Percentiles rank a stretch among this genome's conserved stretches.
phyloP scores from a whole-genome alignment of 2,888 invertebrate species.

The Tholera decimalis region DNA sequence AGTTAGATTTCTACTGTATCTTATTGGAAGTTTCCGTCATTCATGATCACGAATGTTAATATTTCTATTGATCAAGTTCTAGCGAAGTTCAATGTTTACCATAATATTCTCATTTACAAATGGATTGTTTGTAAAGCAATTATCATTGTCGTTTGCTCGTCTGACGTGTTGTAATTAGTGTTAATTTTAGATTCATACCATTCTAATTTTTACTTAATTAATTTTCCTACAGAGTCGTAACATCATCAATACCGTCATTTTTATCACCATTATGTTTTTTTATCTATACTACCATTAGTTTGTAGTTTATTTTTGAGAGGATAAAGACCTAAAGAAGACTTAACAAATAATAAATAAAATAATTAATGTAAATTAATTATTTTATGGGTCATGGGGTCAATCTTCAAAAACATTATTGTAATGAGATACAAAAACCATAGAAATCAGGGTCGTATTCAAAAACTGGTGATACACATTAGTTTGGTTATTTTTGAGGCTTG shows the following conservation, averaged over 20 bases:
- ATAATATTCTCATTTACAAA: neutral
- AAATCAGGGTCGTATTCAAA: constrained; percentile 11
- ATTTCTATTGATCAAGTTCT: neutral
- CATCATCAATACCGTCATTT: no score
- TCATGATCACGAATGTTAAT: neutral
- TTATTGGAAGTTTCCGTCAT: constrained; percentile 4
- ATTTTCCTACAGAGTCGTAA: no score
- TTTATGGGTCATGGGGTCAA: neutral
- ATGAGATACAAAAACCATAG: neutral
- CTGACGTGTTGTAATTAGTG: neutral
- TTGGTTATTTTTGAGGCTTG: constrained; percentile 17
- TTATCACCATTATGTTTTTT: no score
- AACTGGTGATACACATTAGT: constrained; percentile 25
- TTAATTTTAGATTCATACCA: neutral
- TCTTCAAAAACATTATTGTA: neutral
- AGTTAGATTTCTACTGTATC: constrained; percentile 13
- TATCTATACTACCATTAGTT: neutral
- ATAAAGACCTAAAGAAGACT: no score
- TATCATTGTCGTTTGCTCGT: neutral
- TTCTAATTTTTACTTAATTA: neutral
- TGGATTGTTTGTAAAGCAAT: neutral
- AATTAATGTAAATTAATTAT: neutral
- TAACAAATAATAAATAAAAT: no score
- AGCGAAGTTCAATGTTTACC: neutral
- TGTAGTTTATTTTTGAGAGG: neutral